A percentile compares a stretch with the other conserved stretches of the same genome.
phyloP scores from a whole-genome alignment of 2,888 invertebrate genomes.

The Hedychridium roseum region DNA sequence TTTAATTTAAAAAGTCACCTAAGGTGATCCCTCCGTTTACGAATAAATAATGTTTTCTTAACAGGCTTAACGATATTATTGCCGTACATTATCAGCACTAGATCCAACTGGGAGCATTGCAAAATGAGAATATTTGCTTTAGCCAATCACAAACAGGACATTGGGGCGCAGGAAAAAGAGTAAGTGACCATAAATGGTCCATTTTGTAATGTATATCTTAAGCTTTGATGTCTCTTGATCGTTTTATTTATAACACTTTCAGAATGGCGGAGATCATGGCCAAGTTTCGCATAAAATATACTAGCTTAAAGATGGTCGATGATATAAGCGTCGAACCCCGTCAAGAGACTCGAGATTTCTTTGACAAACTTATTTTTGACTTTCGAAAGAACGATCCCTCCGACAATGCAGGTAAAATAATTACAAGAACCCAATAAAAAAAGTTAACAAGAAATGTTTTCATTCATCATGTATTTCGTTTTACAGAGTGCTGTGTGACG shows the following conservation, averaged over 20 bases:
- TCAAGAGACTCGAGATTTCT: conserved; percentile 76
- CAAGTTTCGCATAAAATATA: conserved; percentile 95
- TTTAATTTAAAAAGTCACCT: no score
- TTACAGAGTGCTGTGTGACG: conserved; percentile 73
- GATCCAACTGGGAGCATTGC: conserved; percentile 80
- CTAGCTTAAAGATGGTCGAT: conserved; percentile 89
- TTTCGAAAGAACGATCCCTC: conserved; percentile 66
- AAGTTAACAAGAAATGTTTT: not conserved
- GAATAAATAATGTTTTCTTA: no score
- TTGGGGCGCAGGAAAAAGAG: conserved; percentile 87
- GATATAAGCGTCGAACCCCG: conserved; percentile 87
- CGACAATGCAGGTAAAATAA: conserved; percentile 39
- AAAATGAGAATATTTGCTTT: conserved; percentile 85
- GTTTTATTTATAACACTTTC: conserved; percentile 54
- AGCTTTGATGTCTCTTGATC: no score
- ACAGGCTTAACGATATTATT: conserved; percentile 79
- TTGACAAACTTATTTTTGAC: conserved; percentile 75
- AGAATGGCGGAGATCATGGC: conserved; percentile 93
- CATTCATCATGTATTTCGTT: conserved; percentile 18
- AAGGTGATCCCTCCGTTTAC: no score
- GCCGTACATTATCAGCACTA: conserved; percentile 84
- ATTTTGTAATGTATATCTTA: not conserved
- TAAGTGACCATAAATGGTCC: conserved; percentile 62
- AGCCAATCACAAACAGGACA: conserved; percentile 79
- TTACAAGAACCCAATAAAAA: conserved; percentile 1